These are phyloP conservation scores for Metaphire vulgaris DNA, from an alignment of 1,140 invertebrate species.

Conservation along the genomic window DNA sequence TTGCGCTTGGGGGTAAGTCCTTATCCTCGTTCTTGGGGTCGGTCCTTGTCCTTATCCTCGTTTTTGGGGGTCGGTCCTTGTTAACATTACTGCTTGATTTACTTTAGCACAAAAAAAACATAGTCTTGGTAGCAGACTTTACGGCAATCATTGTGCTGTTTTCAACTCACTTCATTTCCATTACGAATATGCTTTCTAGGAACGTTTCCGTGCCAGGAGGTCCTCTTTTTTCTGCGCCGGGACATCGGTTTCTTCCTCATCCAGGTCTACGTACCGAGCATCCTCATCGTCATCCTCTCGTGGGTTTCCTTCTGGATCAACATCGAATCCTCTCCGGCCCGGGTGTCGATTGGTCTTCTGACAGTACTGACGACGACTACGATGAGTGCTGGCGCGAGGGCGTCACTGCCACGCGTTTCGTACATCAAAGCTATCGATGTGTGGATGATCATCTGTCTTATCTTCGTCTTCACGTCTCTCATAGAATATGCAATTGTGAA, in stretches of 20 bases:
- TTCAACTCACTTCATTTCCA: no score
- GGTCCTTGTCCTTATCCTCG: no score
- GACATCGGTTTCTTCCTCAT: slow-evolving; percentile 67
- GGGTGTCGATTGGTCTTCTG: slow-evolving; percentile 49
- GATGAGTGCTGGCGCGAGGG: slow-evolving; percentile 31
- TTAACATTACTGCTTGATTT: no score
- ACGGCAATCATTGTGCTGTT: no score
- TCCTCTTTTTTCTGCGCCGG: slow-evolving; percentile 79
- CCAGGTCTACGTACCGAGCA: slow-evolving; percentile 82
- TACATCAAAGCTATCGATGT: slow-evolving; percentile 61
- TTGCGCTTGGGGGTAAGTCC: no score
- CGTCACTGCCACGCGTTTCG: slow-evolving; percentile 30
- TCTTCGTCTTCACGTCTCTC: slow-evolving; percentile 46
- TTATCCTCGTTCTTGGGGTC: no score
- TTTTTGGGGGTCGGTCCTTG: no score
- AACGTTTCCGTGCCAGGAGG: slow-evolving; percentile 61
- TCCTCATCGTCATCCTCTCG: slow-evolving; percentile 80
- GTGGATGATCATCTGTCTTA: slow-evolving; percentile 46
- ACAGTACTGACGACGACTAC: slow-evolving; percentile 42
- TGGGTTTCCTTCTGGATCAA: slow-evolving; percentile 88
- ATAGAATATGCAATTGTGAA: slow-evolving; percentile 47
- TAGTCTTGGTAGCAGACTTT: no score
- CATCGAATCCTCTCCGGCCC: slow-evolving; percentile 56
- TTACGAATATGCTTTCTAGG: no score
- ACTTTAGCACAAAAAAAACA: no score